Conservation (phyloP, 2,888 invertebrate genomes). For the Cotesia congregata region DNA sequence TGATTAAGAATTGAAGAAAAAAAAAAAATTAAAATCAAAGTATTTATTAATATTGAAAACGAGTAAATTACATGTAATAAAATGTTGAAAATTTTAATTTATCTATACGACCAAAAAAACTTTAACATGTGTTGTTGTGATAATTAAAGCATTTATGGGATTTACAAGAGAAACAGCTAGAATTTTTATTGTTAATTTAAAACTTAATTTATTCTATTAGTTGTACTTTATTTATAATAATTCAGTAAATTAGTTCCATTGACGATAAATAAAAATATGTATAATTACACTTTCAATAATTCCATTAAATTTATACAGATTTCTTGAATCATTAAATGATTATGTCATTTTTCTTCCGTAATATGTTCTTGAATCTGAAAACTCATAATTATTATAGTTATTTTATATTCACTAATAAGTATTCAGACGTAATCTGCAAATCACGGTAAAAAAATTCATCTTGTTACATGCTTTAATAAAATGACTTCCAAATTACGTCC, state of each 20-base stretch:
- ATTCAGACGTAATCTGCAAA: conserved; percentile 18
- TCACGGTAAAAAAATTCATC: background rate
- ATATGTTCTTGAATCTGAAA: conserved; percentile 54
- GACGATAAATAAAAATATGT: background rate
- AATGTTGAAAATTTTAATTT: background rate
- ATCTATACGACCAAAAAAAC: background rate
- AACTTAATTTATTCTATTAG: conserved; percentile 4
- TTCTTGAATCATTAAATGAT: conserved; percentile 10
- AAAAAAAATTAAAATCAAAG: background rate
- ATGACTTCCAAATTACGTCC: conserved; percentile 2
- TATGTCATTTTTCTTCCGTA: background rate
- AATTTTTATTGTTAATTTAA: background rate
- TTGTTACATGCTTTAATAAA: background rate
- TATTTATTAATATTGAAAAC: background rate
- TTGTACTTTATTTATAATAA: conserved; percentile 27
- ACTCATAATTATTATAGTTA: conserved; percentile 56
- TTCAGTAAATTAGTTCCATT: background rate
- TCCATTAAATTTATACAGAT: conserved; percentile 7
- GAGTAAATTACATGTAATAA: background rate
- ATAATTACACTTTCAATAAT: conserved; percentile 15
- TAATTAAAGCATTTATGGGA: conserved; percentile 22
- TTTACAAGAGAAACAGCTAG: background rate
- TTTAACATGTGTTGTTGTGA: conserved; percentile 8
- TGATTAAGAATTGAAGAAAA: conserved; percentile 72
- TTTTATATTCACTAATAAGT: conserved; percentile 39